Evolutionary conservation across 1,140 invertebrate species (phyloP), one percentile per base, ranked within the genome.

Genomic region (Euura saliciscinereae): DNA sequence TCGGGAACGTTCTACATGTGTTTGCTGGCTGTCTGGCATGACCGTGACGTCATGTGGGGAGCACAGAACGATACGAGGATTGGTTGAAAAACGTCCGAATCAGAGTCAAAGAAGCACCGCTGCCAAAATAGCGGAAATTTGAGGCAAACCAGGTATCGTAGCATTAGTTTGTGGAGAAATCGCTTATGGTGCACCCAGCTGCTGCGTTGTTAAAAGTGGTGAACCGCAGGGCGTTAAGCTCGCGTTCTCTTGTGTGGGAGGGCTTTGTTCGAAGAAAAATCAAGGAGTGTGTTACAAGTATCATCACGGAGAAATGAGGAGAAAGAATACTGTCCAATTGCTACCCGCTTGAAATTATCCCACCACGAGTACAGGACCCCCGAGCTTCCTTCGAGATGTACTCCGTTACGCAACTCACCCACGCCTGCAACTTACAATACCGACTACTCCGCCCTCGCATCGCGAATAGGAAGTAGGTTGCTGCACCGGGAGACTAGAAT

Each of bases 1-100:
- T 3, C 51, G 51, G 51, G 51, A 8, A 59, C 51, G 51, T 59
- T 8, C 51, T 59, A 78, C 77, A 71, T 73, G 73, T 76, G 73
- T 76, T 76, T 77, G 81, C 81, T 84, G 85, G 85, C 83, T 84
- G 82, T 83, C 81, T 83, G 82, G 76, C 80, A 80, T 79, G 83
- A 85, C 81, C 83, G 79, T 83, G 81, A 84, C 81, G 84, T 85
- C 80, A 82, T 71, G 43, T 72, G 28, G 28, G 28, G 28, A 28
- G 28, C 28, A 1, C 28, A 28, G 28, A 28, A 28, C 28, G 28
- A 28, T 28, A 28, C 1, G 28, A 28, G 28, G 28, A 28, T 28
- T 28, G 28, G 28, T 28, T 1, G 28, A 28, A 28, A 28, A 28
- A 28, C 28, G 28, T 28, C 28, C 28, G 28, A 28, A 28, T 28